Conservation (phyloP, 1,140 invertebrate genomes). For the Telenomus remus region DNA sequence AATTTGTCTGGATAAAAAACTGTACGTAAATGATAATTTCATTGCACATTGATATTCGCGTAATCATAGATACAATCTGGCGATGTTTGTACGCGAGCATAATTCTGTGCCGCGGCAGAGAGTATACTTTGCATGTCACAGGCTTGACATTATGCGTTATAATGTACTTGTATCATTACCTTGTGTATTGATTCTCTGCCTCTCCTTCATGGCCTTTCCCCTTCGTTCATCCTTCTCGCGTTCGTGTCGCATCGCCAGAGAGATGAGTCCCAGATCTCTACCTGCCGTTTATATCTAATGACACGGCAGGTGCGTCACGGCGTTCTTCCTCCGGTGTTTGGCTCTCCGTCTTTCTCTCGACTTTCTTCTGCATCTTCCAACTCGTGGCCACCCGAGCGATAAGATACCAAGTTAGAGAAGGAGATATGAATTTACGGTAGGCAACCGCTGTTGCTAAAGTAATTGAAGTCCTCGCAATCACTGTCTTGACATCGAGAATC, state of each 20-base stretch:
- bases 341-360: slow-evolving; percentile 37
- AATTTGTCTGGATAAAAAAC: not conserved
- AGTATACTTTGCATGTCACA: slow-evolving; percentile 46
- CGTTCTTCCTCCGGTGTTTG: slow-evolving; percentile 31
- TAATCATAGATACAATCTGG: slow-evolving; percentile 38
- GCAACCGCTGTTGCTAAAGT: slow-evolving; percentile 50
- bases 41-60: slow-evolving; percentile 21
- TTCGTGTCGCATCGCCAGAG: slow-evolving; percentile 44
- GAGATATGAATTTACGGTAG: slow-evolving; percentile 57
- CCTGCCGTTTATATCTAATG: slow-evolving; percentile 73
- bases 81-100: slow-evolving; percentile 34
- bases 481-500: slow-evolving; percentile 43
- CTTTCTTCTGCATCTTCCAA: slow-evolving; percentile 51
- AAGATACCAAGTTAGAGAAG: slow-evolving; percentile 41
- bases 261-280: slow-evolving; percentile 61
- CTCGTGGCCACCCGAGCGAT: slow-evolving; percentile 58
- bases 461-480: slow-evolving; percentile 53
- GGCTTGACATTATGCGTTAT: slow-evolving; percentile 55
- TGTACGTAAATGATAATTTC: not conserved
- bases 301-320: slow-evolving; percentile 71
- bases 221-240: slow-evolving; percentile 23
- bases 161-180: slow-evolving; percentile 53
- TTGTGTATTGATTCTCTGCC: slow-evolving; percentile 52
- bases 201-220: slow-evolving; percentile 45
- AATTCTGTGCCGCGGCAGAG: slow-evolving; percentile 42